These are phyloP conservation scores for Drosophila kohkoa DNA, from an alignment of 1,140 invertebrate species.

Conservation along the genomic window DNA sequence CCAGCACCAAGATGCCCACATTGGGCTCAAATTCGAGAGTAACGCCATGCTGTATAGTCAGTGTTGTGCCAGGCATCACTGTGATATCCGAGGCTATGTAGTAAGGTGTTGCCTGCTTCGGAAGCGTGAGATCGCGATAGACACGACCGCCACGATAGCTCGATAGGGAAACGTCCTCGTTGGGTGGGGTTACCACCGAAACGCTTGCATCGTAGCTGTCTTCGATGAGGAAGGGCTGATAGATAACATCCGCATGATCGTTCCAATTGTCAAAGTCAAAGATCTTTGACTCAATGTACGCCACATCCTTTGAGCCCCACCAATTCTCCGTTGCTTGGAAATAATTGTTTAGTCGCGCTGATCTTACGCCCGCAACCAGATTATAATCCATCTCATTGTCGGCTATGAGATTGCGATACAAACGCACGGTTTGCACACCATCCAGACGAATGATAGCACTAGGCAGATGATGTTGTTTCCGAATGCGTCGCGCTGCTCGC, in stretches of 20 bases:
- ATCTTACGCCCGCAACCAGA: constrained; percentile 95
- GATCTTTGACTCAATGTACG: constrained; percentile 92
- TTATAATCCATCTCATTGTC: constrained; percentile 96
- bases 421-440: constrained; percentile 96
- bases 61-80: constrained; percentile 95
- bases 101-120: constrained; percentile 90
- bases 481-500: constrained; percentile 51
- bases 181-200: constrained; percentile 88
- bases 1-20: constrained; percentile 98
- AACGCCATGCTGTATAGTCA: constrained; percentile 96
- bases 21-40: constrained; percentile 97
- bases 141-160: constrained; percentile 94
- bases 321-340: constrained; percentile 97
- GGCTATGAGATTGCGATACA: constrained; percentile 95
- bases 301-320: constrained; percentile 94
- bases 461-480: constrained; percentile 85
- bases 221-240: constrained; percentile 93
- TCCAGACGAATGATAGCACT: constrained; percentile 95
- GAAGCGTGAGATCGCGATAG: constrained; percentile 89
- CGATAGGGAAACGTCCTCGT: constrained; percentile 73
- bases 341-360: constrained; percentile 93
- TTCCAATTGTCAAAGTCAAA: constrained; percentile 99
- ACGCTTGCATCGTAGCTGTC: constrained; percentile 91
- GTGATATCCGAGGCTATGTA: constrained; percentile 96
- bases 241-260: constrained; percentile 96